Percentiles rank a stretch among this genome's conserved stretches.
Evolutionary conservation across 2,888 invertebrate genomes (phyloP).

Genomic region (Hedychridium roseum): DNA sequence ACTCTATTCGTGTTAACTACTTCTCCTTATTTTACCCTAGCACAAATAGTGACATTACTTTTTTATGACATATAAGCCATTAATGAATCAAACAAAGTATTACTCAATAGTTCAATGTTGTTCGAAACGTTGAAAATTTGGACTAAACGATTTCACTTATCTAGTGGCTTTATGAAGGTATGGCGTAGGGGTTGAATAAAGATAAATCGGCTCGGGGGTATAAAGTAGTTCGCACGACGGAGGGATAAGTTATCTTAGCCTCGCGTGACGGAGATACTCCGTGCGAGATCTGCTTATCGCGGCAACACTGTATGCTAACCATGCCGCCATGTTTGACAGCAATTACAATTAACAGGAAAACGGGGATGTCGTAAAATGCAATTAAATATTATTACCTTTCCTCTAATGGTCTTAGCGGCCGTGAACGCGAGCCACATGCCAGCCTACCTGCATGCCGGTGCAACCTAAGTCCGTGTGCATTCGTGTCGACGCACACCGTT

Average conservation of each 20-base stretch:
- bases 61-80: no score
- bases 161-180: no score
- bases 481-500: no score
- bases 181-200: not conserved
- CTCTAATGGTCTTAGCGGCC: constrained; percentile 51
- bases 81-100: no score
- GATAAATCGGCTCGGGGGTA: no score
- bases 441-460: constrained; percentile 9
- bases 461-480: constrained; percentile 11
- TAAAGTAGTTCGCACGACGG: no score
- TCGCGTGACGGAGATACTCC: constrained; percentile 23
- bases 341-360: constrained; percentile 61
- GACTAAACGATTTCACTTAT: no score
- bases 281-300: constrained; percentile 19
- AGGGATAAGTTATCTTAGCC: constrained; percentile 10
- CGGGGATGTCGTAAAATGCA: constrained; percentile 62
- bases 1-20: no score
- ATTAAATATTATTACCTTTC: constrained; percentile 62
- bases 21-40: no score
- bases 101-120: no score
- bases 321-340: constrained; percentile 48
- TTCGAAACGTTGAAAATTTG: no score
- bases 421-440: constrained; percentile 36
- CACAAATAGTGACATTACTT: no score
- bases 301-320: constrained; percentile 39